Evolutionary conservation across 2,797 vertebrate species (phyloP).

Genomic region (Gambelia wislizenii): DNA sequence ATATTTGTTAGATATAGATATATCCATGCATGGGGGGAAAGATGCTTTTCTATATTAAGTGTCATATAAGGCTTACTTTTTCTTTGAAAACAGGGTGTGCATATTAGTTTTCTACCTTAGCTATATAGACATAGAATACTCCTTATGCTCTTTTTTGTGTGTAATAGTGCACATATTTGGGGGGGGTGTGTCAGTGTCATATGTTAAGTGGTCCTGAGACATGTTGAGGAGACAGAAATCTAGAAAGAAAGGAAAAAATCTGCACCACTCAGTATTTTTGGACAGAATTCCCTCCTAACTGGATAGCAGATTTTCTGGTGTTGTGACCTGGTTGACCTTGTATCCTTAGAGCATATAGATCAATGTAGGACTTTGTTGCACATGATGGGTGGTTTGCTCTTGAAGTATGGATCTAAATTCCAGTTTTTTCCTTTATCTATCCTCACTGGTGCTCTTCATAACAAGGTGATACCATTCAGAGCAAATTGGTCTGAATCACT

Average conservation of each 20-base stretch:
- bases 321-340: neutral
- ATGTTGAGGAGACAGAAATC: neutral
- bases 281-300: constrained; percentile 9
- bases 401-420: constrained; percentile 27
- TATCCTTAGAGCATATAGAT: constrained; percentile 7
- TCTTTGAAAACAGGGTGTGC: neutral
- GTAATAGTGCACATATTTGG: neutral
- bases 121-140: neutral
- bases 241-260: no score
- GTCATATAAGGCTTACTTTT: neutral
- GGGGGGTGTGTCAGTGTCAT: no score
- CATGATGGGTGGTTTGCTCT: constrained; percentile 23
- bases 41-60: neutral
- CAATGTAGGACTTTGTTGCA: constrained; percentile 5
- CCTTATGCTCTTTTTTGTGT: neutral
- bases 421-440: neutral
- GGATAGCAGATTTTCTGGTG: constrained; percentile 46
- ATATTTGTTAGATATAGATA: no score
- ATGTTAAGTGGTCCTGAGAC: neutral
- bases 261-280: neutral
- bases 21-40: neutral
- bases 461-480: constrained; percentile 20
- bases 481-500: constrained; percentile 2
- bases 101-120: constrained; percentile 19
- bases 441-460: constrained; percentile 22